Evolutionary conservation across 2,888 invertebrate species (phyloP), one percentile per base, ranked within the genome.

Genomic region (Oasisia sp.): DNA sequence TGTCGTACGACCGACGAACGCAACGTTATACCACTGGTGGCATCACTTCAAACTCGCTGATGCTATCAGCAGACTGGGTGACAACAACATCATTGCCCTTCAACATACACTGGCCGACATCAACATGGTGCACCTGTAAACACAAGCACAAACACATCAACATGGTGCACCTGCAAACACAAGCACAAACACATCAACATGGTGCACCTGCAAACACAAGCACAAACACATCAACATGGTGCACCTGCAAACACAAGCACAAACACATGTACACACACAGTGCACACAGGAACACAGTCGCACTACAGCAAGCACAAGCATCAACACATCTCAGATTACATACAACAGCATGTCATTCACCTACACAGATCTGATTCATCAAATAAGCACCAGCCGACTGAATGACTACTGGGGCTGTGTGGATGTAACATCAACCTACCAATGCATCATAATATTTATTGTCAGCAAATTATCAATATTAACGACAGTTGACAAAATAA

Each of bases 21-120:
- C 74, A 74, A n/a, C n/a, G 27, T 74, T 27, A 74, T 74, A 74
- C 74, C 74, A n/a, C 74, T 74, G 74, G 74, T 27, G 14, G 74
- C 74, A n/a, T 74, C 27, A 27, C 74, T 74, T 74, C 74, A 74
- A 74, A 74, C 74, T 74, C 27, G 74, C 74, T 74, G 74, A 74
- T 74, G 74, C 74, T 74, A 7, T 19, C 74, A 74, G 74, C 74
- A 74, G 74, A 74, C n/a, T 74, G 19, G 74, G 74, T 74, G 74
- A 74, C 74, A 74, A 74, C 19, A 74, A 74, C 74, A 74, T 19
- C 74, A 74, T 74, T 74, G 74, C 27, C 74, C 74, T 74, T 74
- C 74, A 74, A 74, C 74, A 74, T 74, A n/a, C 74, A 74, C 74
- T 74, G 74, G 74, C 74, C n/a, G 74, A 74, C 74, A 74, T 74